Percentiles rank a stretch among this genome's conserved stretches.
Conservation (phyloP, 37 sponge, comb jelly and placozoan genomes). For the Geodia barretti region DNA sequence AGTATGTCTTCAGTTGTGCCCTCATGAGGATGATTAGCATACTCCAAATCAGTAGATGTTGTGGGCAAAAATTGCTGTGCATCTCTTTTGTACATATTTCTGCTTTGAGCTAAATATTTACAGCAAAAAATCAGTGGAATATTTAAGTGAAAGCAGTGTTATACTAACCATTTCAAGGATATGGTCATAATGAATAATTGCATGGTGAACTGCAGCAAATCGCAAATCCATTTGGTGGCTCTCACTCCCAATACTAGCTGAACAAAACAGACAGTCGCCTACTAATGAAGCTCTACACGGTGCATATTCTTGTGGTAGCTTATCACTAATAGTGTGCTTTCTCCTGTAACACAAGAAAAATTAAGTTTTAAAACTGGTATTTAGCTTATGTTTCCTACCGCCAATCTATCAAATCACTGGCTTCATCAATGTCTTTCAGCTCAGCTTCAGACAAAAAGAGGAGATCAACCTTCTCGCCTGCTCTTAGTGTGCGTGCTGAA, state of each 20-base stretch:
- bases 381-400: not conserved
- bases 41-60: not conserved
- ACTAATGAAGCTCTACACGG: not conserved
- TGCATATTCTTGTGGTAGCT: not conserved
- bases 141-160: not conserved
- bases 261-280: slow-evolving; percentile 1
- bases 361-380: no score
- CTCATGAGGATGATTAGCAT: not conserved
- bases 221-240: not conserved
- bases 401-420: not conserved
- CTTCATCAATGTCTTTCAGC: not conserved
- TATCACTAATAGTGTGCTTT: not conserved
- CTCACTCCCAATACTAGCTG: not conserved
- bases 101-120: not conserved
- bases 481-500: not conserved
- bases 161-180: not conserved
- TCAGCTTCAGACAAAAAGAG: not conserved
- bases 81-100: not conserved
- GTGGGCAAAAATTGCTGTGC: not conserved
- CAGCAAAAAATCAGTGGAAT: not conserved
- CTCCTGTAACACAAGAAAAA: no score
- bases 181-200: not conserved
- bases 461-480: not conserved
- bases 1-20: not conserved
- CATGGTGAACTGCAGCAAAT: slow-evolving; percentile 7